These are phyloP conservation scores for Cataglyphis cursor DNA, from an alignment of 2,888 invertebrate genomes.

Conservation along the genomic window DNA sequence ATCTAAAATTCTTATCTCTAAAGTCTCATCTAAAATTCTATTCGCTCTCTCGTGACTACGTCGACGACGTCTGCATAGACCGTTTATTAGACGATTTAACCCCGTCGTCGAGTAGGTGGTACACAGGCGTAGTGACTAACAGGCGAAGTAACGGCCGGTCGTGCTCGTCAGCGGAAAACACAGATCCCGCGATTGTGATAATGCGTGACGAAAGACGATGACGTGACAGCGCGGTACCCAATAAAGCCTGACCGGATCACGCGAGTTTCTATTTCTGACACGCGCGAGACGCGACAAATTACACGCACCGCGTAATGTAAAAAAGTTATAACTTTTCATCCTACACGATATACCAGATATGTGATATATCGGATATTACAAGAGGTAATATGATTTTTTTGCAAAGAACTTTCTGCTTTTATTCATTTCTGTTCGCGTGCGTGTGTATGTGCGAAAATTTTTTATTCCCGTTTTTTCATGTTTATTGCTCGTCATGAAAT, in stretches of 20 bases:
- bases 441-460: too few species aligned
- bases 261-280: conserved; percentile 56
- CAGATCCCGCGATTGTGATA: conserved; percentile 70
- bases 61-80: conserved; percentile 10
- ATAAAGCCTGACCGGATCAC: conserved; percentile 36
- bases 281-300: conserved; percentile 38
- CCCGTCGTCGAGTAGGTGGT: conserved; percentile 39
- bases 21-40: conserved; percentile 7
- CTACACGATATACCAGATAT: background rate
- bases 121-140: conserved; percentile 64
- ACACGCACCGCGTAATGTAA: conserved; percentile 27
- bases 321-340: conserved; percentile 44
- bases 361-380: background rate
- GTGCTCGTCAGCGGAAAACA: conserved; percentile 72
- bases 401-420: background rate
- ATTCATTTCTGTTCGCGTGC: background rate
- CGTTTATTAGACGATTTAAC: conserved; percentile 40
- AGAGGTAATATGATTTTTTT: conserved; percentile 27
- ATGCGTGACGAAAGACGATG: conserved; percentile 61
- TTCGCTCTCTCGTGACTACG: conserved; percentile 1
- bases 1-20: conserved; percentile 30
- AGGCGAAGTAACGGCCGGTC: conserved; percentile 50
- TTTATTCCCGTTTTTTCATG: background rate
- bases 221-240: conserved; percentile 44
- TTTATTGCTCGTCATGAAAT: background rate